Percentiles rank a stretch among this genome's conserved stretches.
Conservation (phyloP, 2,113 vertebrate genomes). For the Phyllopteryx taeniolatus region DNA sequence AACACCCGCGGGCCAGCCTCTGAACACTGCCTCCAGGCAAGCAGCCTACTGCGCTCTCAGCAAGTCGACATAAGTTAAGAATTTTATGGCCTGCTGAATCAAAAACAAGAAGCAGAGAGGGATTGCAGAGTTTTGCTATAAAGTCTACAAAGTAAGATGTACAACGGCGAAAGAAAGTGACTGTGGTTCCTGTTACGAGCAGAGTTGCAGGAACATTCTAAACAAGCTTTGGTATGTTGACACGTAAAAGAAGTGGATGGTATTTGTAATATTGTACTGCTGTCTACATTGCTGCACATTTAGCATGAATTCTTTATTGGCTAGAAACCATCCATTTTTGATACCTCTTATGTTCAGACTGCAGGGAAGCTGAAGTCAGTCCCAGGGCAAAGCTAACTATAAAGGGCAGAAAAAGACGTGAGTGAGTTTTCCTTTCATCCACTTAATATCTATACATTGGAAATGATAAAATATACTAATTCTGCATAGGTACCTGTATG, state of each 20-base stretch:
- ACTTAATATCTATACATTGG: not conserved
- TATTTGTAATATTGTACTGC: not conserved
- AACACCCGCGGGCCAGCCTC: conserved; percentile 57
- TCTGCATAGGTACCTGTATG: not conserved
- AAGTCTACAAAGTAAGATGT: conserved; percentile 9
- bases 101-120: conserved; percentile 11
- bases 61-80: conserved; percentile 50
- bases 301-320: not conserved
- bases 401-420: not conserved
- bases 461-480: not conserved
- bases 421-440: not conserved
- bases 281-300: not conserved
- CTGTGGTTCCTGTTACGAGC: not conserved
- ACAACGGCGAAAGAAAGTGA: not conserved
- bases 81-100: conserved; percentile 17
- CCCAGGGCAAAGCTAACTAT: not conserved
- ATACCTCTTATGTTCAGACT: not conserved
- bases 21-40: conserved; percentile 55
- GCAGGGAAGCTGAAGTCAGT: not conserved
- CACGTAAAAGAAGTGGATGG: not conserved
- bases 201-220: not conserved
- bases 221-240: not conserved
- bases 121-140: conserved; percentile 15
- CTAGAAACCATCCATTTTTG: not conserved
- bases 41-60: conserved; percentile 56